Base-by-base conservation (phyloP, 2,113 vertebrate species). In the Herpailurus yagouaroundi region DNA sequence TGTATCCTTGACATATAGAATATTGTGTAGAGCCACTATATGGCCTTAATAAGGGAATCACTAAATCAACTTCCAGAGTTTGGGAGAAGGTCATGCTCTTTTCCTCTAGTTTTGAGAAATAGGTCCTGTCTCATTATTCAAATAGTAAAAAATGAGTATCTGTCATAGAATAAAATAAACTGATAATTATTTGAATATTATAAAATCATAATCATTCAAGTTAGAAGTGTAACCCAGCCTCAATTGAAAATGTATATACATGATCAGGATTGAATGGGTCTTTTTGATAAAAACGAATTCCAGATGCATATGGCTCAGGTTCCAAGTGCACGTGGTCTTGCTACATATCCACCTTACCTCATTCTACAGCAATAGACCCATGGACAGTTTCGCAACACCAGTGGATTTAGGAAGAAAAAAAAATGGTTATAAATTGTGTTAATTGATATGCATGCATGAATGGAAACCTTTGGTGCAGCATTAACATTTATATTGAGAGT, bases 201-300 rank as follows among this genome's bases (percentile, higher is more conserved):
- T 64, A 91, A 94, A 91, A 77, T 71, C 48, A 38, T 36, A 91
- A 77, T 71, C 48, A 38, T 36, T 33, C 8, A 50, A 8, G 27
- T 31, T 57, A 71, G 19, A 88, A 71, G 31, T 52, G 2, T 79
- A 88, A 69, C 10, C 25, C 4, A 79, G 45, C 52, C 31, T 97
- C 38, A 83, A 64, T 27, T 64, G 45, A 18, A 68, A 95, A 82
- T 41, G 16, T 4, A 48, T 63, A 36, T 4, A 88, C 5, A 19
- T 68, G 63, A 71, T 76, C 60, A 64, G 12, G 5, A 16, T 45
- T 55, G 10, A 83, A 50, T 31, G 77, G 18, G 5, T 27, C 19
- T 91, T 87, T 31, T 71, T 23, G n/a, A 87, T 21, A 57, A 48
- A 97, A 94, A 86, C 45, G 68, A 82, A 88, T 76, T 82, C 25